Evolutionary conservation across 2,113 vertebrate species (phyloP), one percentile per base, ranked within the genome.

Genomic region (Xenopus laevis): DNA sequence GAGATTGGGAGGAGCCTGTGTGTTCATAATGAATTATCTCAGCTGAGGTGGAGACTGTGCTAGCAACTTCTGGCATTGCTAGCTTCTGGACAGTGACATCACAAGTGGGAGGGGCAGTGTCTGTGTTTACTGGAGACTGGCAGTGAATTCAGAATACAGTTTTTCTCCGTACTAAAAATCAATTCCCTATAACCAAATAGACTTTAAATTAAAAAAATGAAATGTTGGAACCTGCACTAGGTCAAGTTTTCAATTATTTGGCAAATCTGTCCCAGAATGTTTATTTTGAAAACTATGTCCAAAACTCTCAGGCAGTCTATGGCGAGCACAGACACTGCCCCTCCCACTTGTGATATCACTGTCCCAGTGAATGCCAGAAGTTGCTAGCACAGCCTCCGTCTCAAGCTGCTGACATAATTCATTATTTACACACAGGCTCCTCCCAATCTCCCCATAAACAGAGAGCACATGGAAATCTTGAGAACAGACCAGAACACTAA

Each of bases 401-500:
- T 59, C 57, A 18, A 12, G 40, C 3, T 0, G 10, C 27, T 40
- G 15, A 64, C 27, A 44, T 17, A 18, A 33, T 40, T 27, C 67
- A 69, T 21, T n/a, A 23, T 58, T 15, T 20, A 20, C 18, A 13
- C 33, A 45, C n/a, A 53, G 27, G 16, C 30, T 53, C 55, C 68
- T 20, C 68, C 68, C 68, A 40, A 20, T 45, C 55, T 3, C 17
- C 3, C 68, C 68, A 45, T 59, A 71, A 59, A 59, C 52, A 45
- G 68, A 44, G 53, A 71, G 33, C 55, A 58, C 40, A n/a, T 45
- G 63, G 70, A 23, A 72, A 30, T 0, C 0, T 10, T n/a, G 0
- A 60, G 78, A 61, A 60, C 23, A 16, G 30, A 73, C 79, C 80
- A 72, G 82, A 0, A 81, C 83, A 59, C 79, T 17, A 58, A 0